Evolutionary conservation across 2,113 vertebrate genomes (phyloP).

Genomic region (Poecilia latipinna): DNA sequence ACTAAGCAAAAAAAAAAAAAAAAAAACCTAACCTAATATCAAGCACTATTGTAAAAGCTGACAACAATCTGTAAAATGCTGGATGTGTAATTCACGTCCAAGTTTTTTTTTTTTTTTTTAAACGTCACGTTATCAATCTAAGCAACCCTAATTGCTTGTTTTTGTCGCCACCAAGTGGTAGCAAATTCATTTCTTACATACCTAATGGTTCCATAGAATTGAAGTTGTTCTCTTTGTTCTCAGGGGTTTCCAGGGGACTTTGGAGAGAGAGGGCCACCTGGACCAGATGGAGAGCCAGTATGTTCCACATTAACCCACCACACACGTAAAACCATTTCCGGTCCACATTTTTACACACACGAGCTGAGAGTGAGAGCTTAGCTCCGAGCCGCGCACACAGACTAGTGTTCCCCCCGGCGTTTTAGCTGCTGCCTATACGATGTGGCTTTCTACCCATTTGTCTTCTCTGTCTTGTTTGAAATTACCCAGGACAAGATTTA

Average conservation of each 20-base stretch:
- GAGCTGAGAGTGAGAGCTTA: slow-evolving; percentile 24
- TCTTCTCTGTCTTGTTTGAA: slow-evolving; percentile 45
- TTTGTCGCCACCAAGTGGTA: neutral
- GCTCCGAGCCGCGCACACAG: neutral
- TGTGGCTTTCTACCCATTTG: slow-evolving; percentile 30
- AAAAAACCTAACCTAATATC: neutral
- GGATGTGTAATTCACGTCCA: neutral
- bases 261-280: slow-evolving; percentile 94
- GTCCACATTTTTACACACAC: slow-evolving; percentile 3
- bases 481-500: slow-evolving; percentile 38
- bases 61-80: neutral
- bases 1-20: neutral
- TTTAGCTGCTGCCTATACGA: slow-evolving; percentile 46
- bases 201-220: neutral
- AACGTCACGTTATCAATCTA: neutral
- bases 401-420: slow-evolving; percentile 7
- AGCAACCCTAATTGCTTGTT: neutral
- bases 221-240: slow-evolving; percentile 56
- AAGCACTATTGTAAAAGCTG: neutral
- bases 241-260: slow-evolving; percentile 97
- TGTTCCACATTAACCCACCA: slow-evolving; percentile 70
- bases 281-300: slow-evolving; percentile 97
- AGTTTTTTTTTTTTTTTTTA: neutral
- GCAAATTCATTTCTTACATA: neutral
- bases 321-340: slow-evolving; percentile 13